phyloP scores from a whole-genome alignment of 2,797 vertebrate genomes.

The Eulemur albifrons region DNA sequence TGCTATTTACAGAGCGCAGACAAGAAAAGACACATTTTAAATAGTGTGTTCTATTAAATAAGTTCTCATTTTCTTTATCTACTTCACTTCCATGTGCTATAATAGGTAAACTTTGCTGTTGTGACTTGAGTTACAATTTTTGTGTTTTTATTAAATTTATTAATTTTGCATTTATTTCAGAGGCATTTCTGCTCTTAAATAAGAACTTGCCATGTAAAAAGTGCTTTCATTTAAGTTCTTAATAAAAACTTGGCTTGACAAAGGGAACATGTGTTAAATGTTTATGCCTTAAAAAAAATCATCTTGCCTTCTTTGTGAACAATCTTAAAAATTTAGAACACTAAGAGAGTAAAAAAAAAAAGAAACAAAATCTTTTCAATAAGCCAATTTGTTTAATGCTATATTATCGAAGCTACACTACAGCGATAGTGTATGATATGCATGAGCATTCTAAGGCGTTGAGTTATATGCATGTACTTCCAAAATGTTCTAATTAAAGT shows the following conservation, averaged over 20 bases:
- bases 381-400: neutral
- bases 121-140: neutral
- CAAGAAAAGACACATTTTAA: neutral
- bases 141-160: conserved; percentile 2
- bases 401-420: neutral
- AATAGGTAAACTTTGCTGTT: neutral
- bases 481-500: neutral
- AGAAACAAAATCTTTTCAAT: neutral
- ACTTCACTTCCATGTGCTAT: neutral
- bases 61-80: neutral
- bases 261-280: conserved; percentile 13
- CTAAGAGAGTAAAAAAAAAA: neutral
- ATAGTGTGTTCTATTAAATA: neutral
- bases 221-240: conserved; percentile 10
- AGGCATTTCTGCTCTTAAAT: neutral
- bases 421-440: neutral
- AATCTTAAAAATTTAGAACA: conserved; percentile 25
- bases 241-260: neutral
- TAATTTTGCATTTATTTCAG: conserved; percentile 15
- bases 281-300: conserved; percentile 18
- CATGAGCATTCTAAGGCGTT: neutral
- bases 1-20: neutral
- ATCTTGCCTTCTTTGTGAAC: neutral
- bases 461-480: neutral
- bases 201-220: neutral